A percentile compares a stretch with the other conserved stretches of the same genome.
Conservation (phyloP, 2,888 invertebrate species). For the Callosobruchus maculatus region DNA sequence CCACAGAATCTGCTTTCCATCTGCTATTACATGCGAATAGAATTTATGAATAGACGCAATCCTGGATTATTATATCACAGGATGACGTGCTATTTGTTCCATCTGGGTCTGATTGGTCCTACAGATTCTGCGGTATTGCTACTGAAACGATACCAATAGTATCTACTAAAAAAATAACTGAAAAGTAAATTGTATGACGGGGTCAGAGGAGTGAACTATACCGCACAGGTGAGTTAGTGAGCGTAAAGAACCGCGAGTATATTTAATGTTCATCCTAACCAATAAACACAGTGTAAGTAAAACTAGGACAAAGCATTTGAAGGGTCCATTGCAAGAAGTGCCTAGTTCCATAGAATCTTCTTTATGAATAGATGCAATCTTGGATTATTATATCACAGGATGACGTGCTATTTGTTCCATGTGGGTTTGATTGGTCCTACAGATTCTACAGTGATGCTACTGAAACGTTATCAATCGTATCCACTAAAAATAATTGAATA, state of each 20-base stretch:
- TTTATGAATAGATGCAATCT: not conserved
- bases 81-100: not conserved
- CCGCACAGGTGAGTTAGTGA: too few species aligned
- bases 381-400: not conserved
- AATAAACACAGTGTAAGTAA: too few species aligned
- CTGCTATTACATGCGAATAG: not conserved
- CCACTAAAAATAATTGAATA: too few species aligned
- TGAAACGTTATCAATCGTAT: too few species aligned
- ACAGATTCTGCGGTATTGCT: not conserved
- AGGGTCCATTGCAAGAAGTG: too few species aligned
- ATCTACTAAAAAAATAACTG: too few species aligned
- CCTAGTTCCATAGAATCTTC: not conserved
- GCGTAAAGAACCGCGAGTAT: too few species aligned
- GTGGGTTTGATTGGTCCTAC: not conserved
- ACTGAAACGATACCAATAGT: too few species aligned
- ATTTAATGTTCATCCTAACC: too few species aligned
- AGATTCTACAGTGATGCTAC: not conserved
- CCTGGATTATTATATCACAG: not conserved
- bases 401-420: not conserved
- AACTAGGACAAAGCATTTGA: too few species aligned
- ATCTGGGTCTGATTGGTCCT: not conserved
- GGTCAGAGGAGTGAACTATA: too few species aligned
- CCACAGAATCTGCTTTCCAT: not conserved
- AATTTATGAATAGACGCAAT: not conserved
- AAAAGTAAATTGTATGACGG: too few species aligned